Evolutionary conservation across 2,113 vertebrate species (phyloP).

Genomic region (Bothrops jararaca): DNA sequence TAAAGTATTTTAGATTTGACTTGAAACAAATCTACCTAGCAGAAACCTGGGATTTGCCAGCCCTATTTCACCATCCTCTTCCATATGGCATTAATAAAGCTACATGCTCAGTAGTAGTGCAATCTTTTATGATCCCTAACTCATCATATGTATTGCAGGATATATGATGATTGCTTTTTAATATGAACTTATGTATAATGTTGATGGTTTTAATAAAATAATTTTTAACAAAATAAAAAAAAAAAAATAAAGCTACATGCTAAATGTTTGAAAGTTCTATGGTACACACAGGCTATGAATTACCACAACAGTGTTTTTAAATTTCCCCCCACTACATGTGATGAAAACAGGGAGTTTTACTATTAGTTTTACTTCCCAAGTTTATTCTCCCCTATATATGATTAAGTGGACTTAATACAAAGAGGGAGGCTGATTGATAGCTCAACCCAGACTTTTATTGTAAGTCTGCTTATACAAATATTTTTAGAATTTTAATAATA

Average conservation of each 20-base stretch:
- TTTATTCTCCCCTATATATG: slow-evolving; percentile 10
- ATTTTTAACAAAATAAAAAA: no score
- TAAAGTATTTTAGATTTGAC: neutral
- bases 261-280: neutral
- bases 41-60: neutral
- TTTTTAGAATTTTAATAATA: slow-evolving; percentile 23
- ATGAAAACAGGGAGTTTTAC: slow-evolving; percentile 4
- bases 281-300: neutral
- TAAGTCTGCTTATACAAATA: slow-evolving; percentile 19
- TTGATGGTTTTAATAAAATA: no score
- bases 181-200: no score
- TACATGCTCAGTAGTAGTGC: no score
- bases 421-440: slow-evolving; percentile 19
- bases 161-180: no score
- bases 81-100: slow-evolving; percentile 22
- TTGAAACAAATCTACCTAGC: neutral
- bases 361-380: slow-evolving; percentile 27
- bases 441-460: slow-evolving; percentile 21
- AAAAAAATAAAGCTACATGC: no score
- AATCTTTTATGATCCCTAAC: no score
- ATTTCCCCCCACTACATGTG: slow-evolving; percentile 15
- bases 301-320: slow-evolving; percentile 24
- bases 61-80: slow-evolving; percentile 12
- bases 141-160: no score
- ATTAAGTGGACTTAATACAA: slow-evolving; percentile 23